phyloP scores from a whole-genome alignment of 1,140 invertebrate species.

The Oncopeltus fasciatus region DNA sequence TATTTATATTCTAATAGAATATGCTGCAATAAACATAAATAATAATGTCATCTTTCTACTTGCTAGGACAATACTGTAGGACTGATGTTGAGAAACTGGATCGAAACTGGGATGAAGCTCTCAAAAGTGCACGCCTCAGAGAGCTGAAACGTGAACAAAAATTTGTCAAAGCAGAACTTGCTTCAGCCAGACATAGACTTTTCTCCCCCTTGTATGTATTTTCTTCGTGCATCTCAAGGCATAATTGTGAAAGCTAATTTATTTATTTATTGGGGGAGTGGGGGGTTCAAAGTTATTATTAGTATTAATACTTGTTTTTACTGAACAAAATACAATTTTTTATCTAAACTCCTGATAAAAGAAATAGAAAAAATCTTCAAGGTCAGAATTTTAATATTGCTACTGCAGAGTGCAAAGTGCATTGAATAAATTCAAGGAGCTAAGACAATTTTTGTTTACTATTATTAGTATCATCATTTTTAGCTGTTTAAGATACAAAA shows the following conservation, averaged over 20 bases:
- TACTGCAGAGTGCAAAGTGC: background rate
- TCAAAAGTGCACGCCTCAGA: conserved; percentile 34
- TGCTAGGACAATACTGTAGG: conserved; percentile 35
- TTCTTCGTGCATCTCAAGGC: background rate
- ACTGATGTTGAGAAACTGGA: conserved; percentile 41
- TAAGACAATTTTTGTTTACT: too few relatives aligned
- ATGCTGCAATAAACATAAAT: too few relatives aligned
- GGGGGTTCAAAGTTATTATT: background rate
- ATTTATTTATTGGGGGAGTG: too few relatives aligned
- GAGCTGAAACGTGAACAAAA: conserved; percentile 37
- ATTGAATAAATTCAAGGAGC: background rate
- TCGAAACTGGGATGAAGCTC: conserved; percentile 33
- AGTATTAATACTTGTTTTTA: background rate
- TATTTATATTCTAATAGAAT: too few relatives aligned
- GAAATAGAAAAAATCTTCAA: background rate
- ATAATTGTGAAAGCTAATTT: background rate
- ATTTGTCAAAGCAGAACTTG: conserved; percentile 37
- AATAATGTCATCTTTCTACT: too few relatives aligned
- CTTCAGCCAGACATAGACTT: conserved; percentile 31
- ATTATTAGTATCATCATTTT: too few relatives aligned
- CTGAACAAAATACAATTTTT: background rate
- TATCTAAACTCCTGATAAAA: background rate
- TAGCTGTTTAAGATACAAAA: too few relatives aligned
- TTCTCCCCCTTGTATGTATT: conserved; percentile 14
- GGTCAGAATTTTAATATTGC: background rate